Evolutionary conservation across 2,888 invertebrate species (phyloP), one percentile per base, ranked within the genome.

Genomic region (Drosophila merina): DNA sequence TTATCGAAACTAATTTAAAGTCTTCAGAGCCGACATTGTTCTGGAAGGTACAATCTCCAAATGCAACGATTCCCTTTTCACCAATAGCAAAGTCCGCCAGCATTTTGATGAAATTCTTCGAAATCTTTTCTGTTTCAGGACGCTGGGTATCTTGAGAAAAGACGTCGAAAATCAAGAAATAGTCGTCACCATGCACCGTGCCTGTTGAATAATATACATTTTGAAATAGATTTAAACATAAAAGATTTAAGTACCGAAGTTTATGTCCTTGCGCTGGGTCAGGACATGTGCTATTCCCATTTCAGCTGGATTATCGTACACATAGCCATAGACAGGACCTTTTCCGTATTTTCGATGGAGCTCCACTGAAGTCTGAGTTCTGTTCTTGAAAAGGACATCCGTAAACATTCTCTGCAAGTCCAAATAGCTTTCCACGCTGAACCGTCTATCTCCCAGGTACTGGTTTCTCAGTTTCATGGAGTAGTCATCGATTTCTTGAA

Each of bases 301-400:
- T n/a, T 91, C 90, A 0, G 94, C 94, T 51, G 94, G 93, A 90
- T 93, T 94, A 4, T 93, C 91, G 88, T 94, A 96, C 10, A 93
- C 92, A 88, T 95, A 95, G 66, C 94, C 92, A 90, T 94, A 95
- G 3, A 94, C 93, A 0, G 95, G 94, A 72, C 93, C 93, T 6
- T 92, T 91, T 3, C 93, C 93, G 42, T 91, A 91, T 20, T 91
- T 86, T 0, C 94, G 93, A 82, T 95, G 95, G 48, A 94, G 79
- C 72, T 93, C 93, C 0, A 94, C 93, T n/a, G 94, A 92, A 67
- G 93, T 93, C 49, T 94, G 93, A 0, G 94, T 93, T 40, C 94
- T 94, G 1, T 91, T 92, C 0, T 92, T 90, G 86, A 95, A 96
- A 0, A 95, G 90, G 9, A 95, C 91, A 89, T 96, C 96, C 0